Base-by-base conservation (phyloP, 2,888 invertebrate genomes). In the Rambutsinella grinnellia region DNA sequence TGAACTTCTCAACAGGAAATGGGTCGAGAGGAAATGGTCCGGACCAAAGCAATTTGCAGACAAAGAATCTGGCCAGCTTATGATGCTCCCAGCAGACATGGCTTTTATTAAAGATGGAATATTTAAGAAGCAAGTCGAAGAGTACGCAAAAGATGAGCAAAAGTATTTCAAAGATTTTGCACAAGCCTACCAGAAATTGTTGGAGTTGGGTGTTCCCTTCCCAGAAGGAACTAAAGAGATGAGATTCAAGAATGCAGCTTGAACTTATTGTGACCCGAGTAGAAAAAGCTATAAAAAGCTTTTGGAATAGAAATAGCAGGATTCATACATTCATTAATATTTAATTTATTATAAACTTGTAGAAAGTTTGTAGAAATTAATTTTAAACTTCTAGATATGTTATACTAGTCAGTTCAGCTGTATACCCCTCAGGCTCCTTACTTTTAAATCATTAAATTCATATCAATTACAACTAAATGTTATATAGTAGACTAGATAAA, bases 71-170 rank as follows among this genome's bases (percentile, higher is more conserved):
- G 75, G 71, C 2, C 66, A 76, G 24, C 68, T 80, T 15, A 79
- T 80, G 79, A 80, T 80, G 80, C 71, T 80, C 27, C 80, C 78
- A 27, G 74, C 80, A 2, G 80, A 80, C 57, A 70, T 80, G 74
- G 74, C 62, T 2, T 79, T 80, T 63, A 58, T 70, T 6, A 76
- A 80, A 17, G 80, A 80, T 44, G 56, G 28, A 10, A 71, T 57
- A 23, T 81, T 81, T 58, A 81, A 79, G 47, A 68, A 74, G 44
- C 77, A 77, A 77, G 74, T 71, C 2, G 81, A 81, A 51, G 68
- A 49, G 3, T 81, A 81, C 53, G 81, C 77, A 5, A 79, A 79
- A 46, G 81, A 81, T 58, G 79, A 80, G 26, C 60, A 78, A 24
- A 23, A 24, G 13, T 80, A 68, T 47, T 78, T 71, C 23, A 28